Evolutionary conservation across 2,113 vertebrate species (phyloP).

Genomic region (Aegotheles bennettii): DNA sequence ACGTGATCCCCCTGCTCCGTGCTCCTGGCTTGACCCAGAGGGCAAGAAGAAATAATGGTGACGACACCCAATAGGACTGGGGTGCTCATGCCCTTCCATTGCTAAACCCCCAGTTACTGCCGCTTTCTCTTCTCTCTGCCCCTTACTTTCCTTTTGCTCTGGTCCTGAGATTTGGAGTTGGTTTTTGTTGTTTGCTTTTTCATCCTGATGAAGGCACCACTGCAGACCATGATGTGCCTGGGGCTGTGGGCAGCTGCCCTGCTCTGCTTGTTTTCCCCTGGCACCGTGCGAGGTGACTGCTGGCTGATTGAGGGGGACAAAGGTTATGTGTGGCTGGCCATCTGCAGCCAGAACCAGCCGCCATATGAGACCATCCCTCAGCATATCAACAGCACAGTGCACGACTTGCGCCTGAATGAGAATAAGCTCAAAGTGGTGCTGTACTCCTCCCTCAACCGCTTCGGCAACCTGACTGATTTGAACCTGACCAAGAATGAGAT

Average conservation of each 20-base stretch:
- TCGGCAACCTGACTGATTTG: conserved; percentile 96
- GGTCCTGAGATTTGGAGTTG: neutral
- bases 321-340: conserved; percentile 97
- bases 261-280: conserved; percentile 76
- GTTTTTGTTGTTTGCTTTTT: neutral
- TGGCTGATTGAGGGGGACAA: conserved; percentile 99
- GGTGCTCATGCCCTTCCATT: neutral
- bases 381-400: conserved; percentile 98
- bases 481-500: conserved; percentile 99
- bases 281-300: conserved; percentile 83
- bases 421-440: conserved; percentile 97
- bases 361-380: conserved; percentile 97
- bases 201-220: neutral
- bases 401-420: conserved; percentile 93
- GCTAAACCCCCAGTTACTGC: neutral
- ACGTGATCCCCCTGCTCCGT: neutral
- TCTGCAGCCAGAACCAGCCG: conserved; percentile 99
- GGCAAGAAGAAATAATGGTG: conserved; percentile 54
- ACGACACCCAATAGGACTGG: conserved; percentile 56
- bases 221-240: conserved; percentile 73
- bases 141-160: neutral
- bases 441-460: conserved; percentile 92
- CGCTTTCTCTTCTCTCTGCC: neutral
- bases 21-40: conserved; percentile 8
- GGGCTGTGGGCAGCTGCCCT: conserved; percentile 70